Evolutionary conservation across 2,797 vertebrate species (phyloP).

Genomic region (Bovichtus diacanthus): DNA sequence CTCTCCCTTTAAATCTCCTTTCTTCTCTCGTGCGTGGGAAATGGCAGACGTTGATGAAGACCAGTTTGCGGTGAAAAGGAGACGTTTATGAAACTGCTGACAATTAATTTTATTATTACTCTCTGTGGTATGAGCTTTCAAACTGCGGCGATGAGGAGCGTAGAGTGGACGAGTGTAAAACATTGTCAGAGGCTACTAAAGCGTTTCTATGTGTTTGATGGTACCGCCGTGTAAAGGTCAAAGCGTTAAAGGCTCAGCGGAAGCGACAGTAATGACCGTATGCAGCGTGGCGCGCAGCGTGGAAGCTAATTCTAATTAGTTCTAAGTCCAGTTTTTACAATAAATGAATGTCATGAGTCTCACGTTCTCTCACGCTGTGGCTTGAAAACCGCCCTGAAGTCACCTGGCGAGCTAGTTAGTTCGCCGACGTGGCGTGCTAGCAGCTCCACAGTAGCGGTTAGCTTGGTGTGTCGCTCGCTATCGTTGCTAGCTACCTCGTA

Average conservation of each 20-base stretch:
- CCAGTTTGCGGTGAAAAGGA: conserved; percentile 22
- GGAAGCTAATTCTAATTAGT: not conserved
- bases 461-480: not conserved
- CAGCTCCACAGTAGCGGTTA: too few relatives aligned
- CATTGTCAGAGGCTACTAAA: too few relatives aligned
- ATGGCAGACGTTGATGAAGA: conserved; percentile 51
- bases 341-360: not conserved
- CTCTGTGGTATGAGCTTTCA: not conserved
- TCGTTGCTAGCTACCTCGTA: not conserved
- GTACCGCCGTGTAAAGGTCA: too few relatives aligned
- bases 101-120: not conserved
- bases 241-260: not conserved
- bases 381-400: not conserved
- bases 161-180: too few relatives aligned
- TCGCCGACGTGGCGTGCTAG: too few relatives aligned
- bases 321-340: conserved; percentile 5
- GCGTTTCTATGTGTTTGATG: too few relatives aligned
- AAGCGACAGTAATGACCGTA: not conserved
- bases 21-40: conserved; percentile 3
- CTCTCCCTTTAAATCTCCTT: conserved; percentile 4
- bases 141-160: too few relatives aligned
- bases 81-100: not conserved
- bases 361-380: not conserved
- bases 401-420: not conserved
- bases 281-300: too few relatives aligned